These are phyloP conservation scores for Pterobdella sp. DNA, from an alignment of 2,888 invertebrate genomes.

Conservation along the genomic window DNA sequence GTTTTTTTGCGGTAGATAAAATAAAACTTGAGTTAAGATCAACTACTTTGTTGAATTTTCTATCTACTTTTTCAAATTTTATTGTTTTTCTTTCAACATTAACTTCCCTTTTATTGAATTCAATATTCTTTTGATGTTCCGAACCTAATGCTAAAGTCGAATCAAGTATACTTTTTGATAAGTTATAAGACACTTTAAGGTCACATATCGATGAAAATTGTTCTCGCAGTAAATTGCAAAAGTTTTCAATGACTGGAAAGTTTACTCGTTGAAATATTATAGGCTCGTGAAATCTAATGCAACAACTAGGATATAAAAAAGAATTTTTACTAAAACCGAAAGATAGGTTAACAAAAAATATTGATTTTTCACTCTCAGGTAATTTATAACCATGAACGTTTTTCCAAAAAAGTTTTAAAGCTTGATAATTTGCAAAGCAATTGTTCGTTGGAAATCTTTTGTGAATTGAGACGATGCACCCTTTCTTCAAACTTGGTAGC, in stretches of 20 bases:
- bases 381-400: constrained; percentile 11
- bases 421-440: constrained; percentile 4
- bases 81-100: not conserved
- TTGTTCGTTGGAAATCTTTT: constrained; percentile 3
- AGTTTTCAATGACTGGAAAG: not conserved
- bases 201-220: not conserved
- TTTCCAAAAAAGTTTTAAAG: not conserved
- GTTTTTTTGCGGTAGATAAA: too few species aligned
- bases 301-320: constrained; percentile 6
- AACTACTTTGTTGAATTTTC: too few species aligned
- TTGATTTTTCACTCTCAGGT: not conserved
- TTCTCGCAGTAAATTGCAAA: not conserved
- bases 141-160: not conserved
- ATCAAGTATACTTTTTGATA: not conserved
- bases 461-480: constrained; percentile 3
- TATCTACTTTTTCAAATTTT: too few species aligned
- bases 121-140: not conserved
- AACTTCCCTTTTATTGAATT: not conserved
- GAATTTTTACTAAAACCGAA: not conserved
- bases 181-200: not conserved
- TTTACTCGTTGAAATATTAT: not conserved
- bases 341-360: constrained; percentile 1
- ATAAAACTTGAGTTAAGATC: not conserved
- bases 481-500: constrained; percentile 1
- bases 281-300: not conserved